These are phyloP conservation scores for Liasis olivaceus DNA, from an alignment of 2,797 vertebrate genomes.

Conservation along the genomic window DNA sequence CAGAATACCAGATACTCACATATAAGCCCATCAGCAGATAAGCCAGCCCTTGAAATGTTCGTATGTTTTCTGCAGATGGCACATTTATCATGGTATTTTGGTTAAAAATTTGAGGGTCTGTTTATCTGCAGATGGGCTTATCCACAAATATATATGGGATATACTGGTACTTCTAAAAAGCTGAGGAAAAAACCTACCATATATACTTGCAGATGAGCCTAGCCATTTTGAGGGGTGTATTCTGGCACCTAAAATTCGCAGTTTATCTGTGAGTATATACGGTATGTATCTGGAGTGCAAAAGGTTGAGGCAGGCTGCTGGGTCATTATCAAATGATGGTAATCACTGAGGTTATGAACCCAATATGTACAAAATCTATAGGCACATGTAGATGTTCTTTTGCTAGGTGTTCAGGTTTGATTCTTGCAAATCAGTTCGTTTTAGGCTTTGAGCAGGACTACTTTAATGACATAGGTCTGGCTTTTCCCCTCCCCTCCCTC, in stretches of 20 bases:
- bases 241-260: background rate
- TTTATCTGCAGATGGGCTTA: background rate
- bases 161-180: background rate
- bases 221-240: background rate
- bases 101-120: background rate
- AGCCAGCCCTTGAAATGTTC: background rate
- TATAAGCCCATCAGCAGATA: background rate
- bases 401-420: background rate
- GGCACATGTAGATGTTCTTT: accelerated
- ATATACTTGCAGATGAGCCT: background rate
- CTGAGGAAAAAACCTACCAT: background rate
- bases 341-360: background rate
- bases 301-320: background rate
- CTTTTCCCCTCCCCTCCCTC: background rate
- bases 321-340: background rate
- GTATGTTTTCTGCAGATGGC: background rate
- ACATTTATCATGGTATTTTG: background rate
- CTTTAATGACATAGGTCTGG: background rate
- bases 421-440: background rate
- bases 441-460: background rate
- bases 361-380: background rate
- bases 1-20: background rate
- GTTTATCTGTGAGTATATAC: background rate
- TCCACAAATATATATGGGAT: background rate
- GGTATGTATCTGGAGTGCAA: background rate